Conservation (phyloP, 1,140 invertebrate species). For the Meloidogyne chitwoodi region DNA sequence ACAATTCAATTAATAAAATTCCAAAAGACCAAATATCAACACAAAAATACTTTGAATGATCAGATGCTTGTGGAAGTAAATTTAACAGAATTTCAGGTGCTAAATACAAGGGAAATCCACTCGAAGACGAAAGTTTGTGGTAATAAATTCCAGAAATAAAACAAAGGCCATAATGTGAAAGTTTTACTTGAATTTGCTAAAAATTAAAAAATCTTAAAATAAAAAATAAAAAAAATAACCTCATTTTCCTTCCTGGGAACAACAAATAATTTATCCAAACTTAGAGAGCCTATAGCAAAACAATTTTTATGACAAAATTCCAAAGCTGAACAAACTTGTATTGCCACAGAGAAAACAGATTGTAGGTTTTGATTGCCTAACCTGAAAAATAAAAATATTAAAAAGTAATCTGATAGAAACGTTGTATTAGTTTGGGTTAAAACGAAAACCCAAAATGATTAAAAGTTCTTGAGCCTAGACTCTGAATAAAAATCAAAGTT, state of each 20-base stretch:
- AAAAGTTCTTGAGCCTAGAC: not conserved
- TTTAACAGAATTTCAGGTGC: constrained; percentile 36
- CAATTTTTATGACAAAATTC: constrained; percentile 35
- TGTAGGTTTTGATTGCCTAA: not conserved
- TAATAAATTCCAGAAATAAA: constrained; percentile 3
- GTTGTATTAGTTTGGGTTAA: no score
- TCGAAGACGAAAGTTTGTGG: not conserved
- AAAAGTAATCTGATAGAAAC: no score
- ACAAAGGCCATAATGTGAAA: constrained; percentile 13
- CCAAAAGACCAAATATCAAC: constrained; percentile 41
- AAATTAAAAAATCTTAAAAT: not conserved
- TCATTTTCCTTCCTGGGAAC: not conserved
- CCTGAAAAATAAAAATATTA: not conserved
- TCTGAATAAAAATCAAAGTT: no score
- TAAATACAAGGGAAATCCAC: constrained; percentile 25
- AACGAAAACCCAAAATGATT: not conserved
- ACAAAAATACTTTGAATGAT: constrained; percentile 24
- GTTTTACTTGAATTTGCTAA: constrained; percentile 11
- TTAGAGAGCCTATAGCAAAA: constrained; percentile 28
- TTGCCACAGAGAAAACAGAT: constrained; percentile 2
- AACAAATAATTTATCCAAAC: not conserved
- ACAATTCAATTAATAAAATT: constrained; percentile 38
- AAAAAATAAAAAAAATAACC: not conserved
- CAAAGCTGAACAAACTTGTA: constrained; percentile 26
- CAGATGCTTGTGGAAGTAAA: not conserved